Evolutionary conservation across 2,797 vertebrate species (phyloP).

Genomic region (Sibirionetta formosa): DNA sequence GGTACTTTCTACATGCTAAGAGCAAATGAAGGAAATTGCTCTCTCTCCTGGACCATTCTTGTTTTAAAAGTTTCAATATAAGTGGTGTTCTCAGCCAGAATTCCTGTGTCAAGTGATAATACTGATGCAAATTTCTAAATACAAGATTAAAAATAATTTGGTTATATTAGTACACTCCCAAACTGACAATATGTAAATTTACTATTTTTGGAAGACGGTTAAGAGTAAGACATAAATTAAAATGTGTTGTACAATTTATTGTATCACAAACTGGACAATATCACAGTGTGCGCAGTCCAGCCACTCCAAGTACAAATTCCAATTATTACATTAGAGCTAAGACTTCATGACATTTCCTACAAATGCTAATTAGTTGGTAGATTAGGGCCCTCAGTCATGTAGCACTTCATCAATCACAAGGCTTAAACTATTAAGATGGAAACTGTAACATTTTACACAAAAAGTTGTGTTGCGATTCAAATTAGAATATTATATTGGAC

Average conservation of each 20-base stretch:
- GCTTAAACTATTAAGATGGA: constrained; percentile 63
- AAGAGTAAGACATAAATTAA: background rate
- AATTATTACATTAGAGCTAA: constrained; percentile 66
- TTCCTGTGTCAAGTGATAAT: background rate
- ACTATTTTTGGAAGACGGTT: background rate
- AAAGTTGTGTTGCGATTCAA: constrained; percentile 32
- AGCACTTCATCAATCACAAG: constrained; percentile 79
- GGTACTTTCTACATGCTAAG: background rate
- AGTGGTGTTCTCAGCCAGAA: background rate
- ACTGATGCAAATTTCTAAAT: background rate
- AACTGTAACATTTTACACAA: constrained; percentile 60
- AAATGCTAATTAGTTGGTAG: constrained; percentile 74
- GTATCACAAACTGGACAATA: constrained; percentile 21
- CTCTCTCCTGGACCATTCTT: background rate
- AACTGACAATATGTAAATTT: background rate
- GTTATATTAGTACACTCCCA: background rate
- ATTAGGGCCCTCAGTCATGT: constrained; percentile 54
- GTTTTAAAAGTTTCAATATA: background rate
- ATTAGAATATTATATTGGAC: constrained; percentile 13
- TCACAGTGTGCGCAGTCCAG: background rate
- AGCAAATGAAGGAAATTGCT: background rate
- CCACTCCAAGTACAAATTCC: background rate
- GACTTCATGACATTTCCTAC: constrained; percentile 77
- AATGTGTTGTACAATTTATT: background rate
- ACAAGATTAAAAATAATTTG: background rate